These are phyloP conservation scores for Drosophila limbata DNA, from an alignment of 2,888 invertebrate genomes.

Conservation along the genomic window DNA sequence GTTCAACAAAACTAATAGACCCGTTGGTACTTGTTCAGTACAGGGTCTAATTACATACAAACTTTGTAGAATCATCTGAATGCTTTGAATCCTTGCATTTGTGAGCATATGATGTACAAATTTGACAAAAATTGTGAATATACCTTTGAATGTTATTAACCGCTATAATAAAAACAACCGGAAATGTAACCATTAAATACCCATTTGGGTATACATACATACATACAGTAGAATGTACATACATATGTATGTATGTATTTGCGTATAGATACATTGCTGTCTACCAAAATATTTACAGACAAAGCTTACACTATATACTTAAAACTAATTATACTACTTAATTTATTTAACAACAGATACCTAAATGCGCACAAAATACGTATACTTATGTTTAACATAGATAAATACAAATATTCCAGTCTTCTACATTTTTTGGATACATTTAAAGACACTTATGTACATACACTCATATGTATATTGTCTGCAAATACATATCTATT, in stretches of 20 bases:
- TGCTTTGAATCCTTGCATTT: background rate
- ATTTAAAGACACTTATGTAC: constrained; percentile 1
- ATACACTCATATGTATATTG: constrained; percentile 12
- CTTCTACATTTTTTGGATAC: constrained; percentile 8
- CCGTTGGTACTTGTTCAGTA: no score
- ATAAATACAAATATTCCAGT: background rate
- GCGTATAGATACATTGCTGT: constrained; percentile 6
- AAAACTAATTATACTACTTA: background rate
- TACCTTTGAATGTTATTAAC: background rate
- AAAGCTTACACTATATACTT: background rate
- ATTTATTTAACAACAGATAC: background rate
- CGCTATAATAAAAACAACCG: background rate
- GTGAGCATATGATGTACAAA: background rate
- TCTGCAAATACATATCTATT: constrained; percentile 12
- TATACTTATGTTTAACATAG: background rate
- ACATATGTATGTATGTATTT: background rate
- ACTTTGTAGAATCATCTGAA: background rate
- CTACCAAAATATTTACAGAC: constrained; percentile 9
- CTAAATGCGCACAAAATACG: background rate
- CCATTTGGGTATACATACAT: constrained; percentile 6
- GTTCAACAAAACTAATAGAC: background rate
- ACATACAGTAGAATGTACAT: background rate
- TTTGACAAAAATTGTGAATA: background rate
- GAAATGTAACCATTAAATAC: constrained; percentile 27
- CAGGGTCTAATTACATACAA: background rate